phyloP scores from a whole-genome alignment of 2,113 vertebrate genomes.

The western clawed frog (Xenopus tropicalis) region UCB_Xtro_10.0 CM004448.2:97665501-97666000 shows the following conservation, averaged over 20 bases:
- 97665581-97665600: too few species aligned
- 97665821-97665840: conserved; percentile 23
- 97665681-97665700: background rate
- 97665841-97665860: conserved; percentile 38
- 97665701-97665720: background rate
- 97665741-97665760: background rate
- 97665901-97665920: conserved; percentile 48
- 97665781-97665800: conserved; percentile 16
- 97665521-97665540: too few species aligned
- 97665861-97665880: conserved; percentile 42
- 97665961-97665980: conserved; percentile 63
- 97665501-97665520: too few species aligned
- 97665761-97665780: conserved; percentile 6
- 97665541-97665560: too few species aligned
- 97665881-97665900: conserved; percentile 49
- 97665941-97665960: conserved; percentile 50
- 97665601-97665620: too few species aligned
- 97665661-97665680: too few species aligned
- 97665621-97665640: too few species aligned
- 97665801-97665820: background rate
- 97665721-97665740: background rate
- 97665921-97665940: conserved; percentile 55
- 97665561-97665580: too few species aligned
- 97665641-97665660: too few species aligned
- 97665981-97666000: conserved; percentile 86